Evolutionary conservation across 2,797 vertebrate species (phyloP), one percentile per base, ranked within the genome.

Genomic region (Gallinago nigripennis): DNA sequence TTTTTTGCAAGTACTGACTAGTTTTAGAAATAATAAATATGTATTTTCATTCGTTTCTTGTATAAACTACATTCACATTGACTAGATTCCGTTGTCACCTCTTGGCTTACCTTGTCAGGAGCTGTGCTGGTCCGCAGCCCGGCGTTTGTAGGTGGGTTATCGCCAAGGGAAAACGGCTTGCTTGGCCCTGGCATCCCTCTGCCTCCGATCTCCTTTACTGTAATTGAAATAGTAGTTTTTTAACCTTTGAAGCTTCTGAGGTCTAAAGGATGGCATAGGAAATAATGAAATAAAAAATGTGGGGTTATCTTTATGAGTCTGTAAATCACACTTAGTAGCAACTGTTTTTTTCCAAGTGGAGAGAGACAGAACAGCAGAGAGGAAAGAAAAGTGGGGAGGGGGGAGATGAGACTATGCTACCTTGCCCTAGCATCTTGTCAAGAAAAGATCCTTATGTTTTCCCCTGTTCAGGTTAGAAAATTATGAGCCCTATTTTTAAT

Each of bases 401-500:
- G 14, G 23, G 20, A n/a, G 3, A 66, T 8, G 10, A 64, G 24
- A 35, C 75, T 50, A 21, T 25, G 9, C n/a, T 76, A 58, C 35
- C 12, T 80, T 80, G 48, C 48, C 63, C 28, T 63, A 78, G 20
- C 54, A 11, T 82, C 50, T 76, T 93, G 61, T 88, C 83, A 93
- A 68, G 60, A 51, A 92, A 82, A 66, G 33, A 31, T 76, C 41
- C n/a, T 75, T 71, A 21, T 56, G 35, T 71, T 91, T 94, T 90
- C 21, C 43, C 51, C 27, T 93, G 79, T 70, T 94, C 68, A 90
- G 72, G 48, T 91, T 88, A 92, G 64, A 80, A 96, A 95, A 93
- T 94, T 33, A 82, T 50, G 78, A 65, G 51, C 53, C 91, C 72
- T 85, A 21, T 92, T 95, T 96, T 96, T 71, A 94, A 94, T 84